Evolutionary conservation across 1,140 invertebrate species (phyloP), one percentile per base, ranked within the genome.

Genomic region (Tetramorium alpestre): DNA sequence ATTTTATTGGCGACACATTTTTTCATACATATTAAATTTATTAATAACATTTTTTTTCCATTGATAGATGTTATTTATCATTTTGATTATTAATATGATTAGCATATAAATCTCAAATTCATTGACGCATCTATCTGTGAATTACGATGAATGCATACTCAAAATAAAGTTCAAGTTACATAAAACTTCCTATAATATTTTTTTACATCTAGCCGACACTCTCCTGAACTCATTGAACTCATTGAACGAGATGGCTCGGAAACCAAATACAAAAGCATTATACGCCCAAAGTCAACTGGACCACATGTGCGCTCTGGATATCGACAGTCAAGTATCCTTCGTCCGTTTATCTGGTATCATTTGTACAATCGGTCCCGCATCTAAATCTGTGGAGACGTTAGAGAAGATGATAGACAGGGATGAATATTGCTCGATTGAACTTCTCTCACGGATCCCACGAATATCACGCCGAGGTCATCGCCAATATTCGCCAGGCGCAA

Each of bases 401-500:
- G 98, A 99, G 93, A 97, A 99, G 92, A 99, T 99, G 99, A 99
- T 99, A 95, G 90, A 98, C 98, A 22, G 99, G 99, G 28, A 99
- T 99, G 99, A 99, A 99, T 92, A 97, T 99, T 88, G 99, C 99
- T 7, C 97, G 99, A 85, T 96, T 99, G 95, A 99, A 99, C 95
- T 99, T 99, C 96, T 99, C 99, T 13, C 99, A 99, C 95, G 99
- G 99, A 69, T 98, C 99, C 0, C 98, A 99, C 93, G 99, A 99
- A 94, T 99, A 99, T 95, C 99, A 99, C 93, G 97, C 96, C 1
- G 97, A 97, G 89, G 99, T 98, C 0, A 99, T 99, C 87, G 96
- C 96, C 49, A 99, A 99, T 94, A 97, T 99, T 38, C 96, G 99
- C 47, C 95, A 97, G 90, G 99, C 99, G 13, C 97, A 97, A 60